Evolutionary conservation across 2,113 vertebrate species (phyloP).

Genomic region (Herpetotheres cachinnans): DNA sequence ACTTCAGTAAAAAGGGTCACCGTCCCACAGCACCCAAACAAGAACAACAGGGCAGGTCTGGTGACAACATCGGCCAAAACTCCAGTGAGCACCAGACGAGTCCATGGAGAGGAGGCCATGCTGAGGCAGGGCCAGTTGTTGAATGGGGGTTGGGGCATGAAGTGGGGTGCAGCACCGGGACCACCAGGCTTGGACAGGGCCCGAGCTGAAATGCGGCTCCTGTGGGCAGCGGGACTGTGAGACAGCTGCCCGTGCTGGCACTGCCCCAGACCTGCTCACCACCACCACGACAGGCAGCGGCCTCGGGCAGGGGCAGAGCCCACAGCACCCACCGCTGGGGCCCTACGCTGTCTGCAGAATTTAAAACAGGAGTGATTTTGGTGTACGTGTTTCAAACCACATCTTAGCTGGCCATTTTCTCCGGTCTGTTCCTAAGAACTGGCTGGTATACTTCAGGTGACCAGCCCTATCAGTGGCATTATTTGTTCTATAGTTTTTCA

Average conservation of each 20-base stretch:
- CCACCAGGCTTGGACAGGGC: neutral
- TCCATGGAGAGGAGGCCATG: accelerated
- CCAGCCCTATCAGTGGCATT: neutral
- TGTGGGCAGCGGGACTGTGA: neutral
- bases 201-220: neutral
- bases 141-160: accelerated
- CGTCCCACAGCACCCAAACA: neutral
- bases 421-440: neutral
- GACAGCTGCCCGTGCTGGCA: neutral
- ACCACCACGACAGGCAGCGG: accelerated
- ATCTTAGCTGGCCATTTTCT: neutral
- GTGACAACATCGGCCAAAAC: neutral
- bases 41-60: accelerated
- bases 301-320: neutral
- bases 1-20: neutral
- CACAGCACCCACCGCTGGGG: neutral
- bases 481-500: neutral
- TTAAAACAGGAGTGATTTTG: neutral
- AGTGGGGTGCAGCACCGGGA: accelerated
- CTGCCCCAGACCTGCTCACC: neutral
- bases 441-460: neutral
- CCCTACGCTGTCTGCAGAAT: neutral
- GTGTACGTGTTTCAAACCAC: neutral
- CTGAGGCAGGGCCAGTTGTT: accelerated
- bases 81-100: neutral